These are phyloP conservation scores for Sturnus vulgaris DNA, from an alignment of 2,113 vertebrate species.

Conservation along the genomic window DNA sequence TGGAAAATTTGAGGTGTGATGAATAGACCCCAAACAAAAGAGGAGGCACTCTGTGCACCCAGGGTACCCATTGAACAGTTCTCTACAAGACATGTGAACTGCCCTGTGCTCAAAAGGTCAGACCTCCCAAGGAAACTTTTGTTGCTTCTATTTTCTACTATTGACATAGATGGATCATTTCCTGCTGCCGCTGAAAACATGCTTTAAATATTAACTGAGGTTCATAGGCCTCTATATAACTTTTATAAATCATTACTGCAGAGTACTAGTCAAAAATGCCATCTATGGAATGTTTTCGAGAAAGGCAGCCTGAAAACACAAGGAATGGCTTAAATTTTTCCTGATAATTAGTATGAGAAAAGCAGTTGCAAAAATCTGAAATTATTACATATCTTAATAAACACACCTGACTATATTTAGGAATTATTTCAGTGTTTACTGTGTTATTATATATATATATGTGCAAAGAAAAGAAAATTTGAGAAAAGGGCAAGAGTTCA, in stretches of 20 bases:
- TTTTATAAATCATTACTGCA: conserved; percentile 35
- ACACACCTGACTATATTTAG: neutral
- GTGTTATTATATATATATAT: neutral
- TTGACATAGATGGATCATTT: conserved; percentile 32
- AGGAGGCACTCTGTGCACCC: neutral
- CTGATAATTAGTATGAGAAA: neutral
- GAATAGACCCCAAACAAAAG: neutral
- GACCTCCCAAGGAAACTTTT: neutral
- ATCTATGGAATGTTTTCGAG: neutral
- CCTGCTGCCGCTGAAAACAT: conserved; percentile 12
- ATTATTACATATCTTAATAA: neutral
- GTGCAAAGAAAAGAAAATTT: neutral
- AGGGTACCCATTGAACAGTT: neutral
- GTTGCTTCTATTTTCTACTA: neutral
- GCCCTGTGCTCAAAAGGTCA: conserved; percentile 36
- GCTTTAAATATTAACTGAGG: conserved; percentile 65
- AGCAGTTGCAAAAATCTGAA: neutral
- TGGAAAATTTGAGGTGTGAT: neutral
- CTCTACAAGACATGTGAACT: neutral
- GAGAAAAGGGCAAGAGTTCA: neutral
- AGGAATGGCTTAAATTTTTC: neutral
- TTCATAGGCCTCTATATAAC: conserved; percentile 37
- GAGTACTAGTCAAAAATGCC: neutral
- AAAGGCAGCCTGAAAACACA: neutral
- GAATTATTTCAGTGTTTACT: neutral